phyloP scores from a whole-genome alignment of 2,888 invertebrate species.

The Tubulanus polymorphus region DNA sequence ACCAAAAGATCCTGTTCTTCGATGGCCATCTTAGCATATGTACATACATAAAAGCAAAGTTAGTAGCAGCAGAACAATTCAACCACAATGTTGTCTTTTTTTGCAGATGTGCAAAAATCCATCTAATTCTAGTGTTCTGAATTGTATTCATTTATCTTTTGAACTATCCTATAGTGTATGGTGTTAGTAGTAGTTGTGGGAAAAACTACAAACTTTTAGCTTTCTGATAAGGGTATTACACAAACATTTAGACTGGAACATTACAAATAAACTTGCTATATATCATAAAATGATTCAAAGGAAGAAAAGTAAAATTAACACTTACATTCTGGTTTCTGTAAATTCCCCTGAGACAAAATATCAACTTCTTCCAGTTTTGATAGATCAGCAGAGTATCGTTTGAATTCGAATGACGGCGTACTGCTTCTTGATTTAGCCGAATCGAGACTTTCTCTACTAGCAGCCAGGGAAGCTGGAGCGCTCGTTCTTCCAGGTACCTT shows the following conservation, averaged over 20 bases:
- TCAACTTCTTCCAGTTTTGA: constrained; percentile 37
- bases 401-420: constrained; percentile 36
- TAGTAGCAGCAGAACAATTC: too few relatives aligned
- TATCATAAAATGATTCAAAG: neutral
- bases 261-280: neutral
- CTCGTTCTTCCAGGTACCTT: constrained; percentile 29
- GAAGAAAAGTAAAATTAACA: neutral
- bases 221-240: too few relatives aligned
- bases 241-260: neutral
- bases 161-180: too few relatives aligned
- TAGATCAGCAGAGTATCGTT: constrained; percentile 46
- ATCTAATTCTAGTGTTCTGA: too few relatives aligned
- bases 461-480: constrained; percentile 50
- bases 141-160: too few relatives aligned
- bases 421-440: constrained; percentile 33
- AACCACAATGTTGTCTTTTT: too few relatives aligned
- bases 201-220: too few relatives aligned
- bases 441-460: constrained; percentile 42
- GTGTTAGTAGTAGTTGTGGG: too few relatives aligned
- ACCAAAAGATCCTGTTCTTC: too few relatives aligned
- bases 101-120: too few relatives aligned
- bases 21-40: too few relatives aligned
- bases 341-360: constrained; percentile 23
- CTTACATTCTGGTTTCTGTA: neutral
- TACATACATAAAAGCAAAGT: too few relatives aligned